Evolutionary conservation across 2,797 vertebrate species (phyloP).

Genomic region (Sebastes vulpes): DNA sequence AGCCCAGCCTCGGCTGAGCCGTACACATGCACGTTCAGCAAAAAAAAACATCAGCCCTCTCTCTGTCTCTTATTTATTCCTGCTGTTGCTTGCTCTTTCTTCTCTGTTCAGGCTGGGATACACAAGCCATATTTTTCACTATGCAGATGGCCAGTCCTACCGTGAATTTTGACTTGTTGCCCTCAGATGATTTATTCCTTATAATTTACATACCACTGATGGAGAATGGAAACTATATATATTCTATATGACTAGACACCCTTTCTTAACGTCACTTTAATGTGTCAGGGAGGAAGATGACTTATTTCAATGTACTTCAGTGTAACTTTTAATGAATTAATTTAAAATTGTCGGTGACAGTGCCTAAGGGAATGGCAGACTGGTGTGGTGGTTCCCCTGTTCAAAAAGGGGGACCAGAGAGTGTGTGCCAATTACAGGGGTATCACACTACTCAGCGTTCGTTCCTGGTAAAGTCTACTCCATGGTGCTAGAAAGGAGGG

Average conservation of each 20-base stretch:
- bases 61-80: conserved; percentile 15
- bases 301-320: background rate
- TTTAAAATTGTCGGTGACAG: too few relatives aligned
- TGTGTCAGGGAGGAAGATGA: background rate
- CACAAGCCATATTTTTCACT: conserved; percentile 8
- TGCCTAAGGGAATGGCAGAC: too few relatives aligned
- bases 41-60: conserved; percentile 31
- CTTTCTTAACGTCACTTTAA: background rate
- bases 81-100: conserved; percentile 25
- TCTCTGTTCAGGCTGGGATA: background rate
- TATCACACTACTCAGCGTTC: too few relatives aligned
- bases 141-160: conserved; percentile 25
- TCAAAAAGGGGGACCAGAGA: too few relatives aligned
- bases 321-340: background rate
- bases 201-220: background rate
- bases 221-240: background rate
- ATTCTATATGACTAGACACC: too few relatives aligned
- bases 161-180: conserved; percentile 4
- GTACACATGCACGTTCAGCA: conserved; percentile 51
- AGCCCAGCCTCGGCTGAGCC: conserved; percentile 64
- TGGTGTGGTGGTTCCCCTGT: too few relatives aligned
- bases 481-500: too few relatives aligned
- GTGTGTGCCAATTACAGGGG: too few relatives aligned
- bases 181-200: conserved; percentile 14
- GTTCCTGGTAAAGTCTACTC: too few relatives aligned